phyloP scores from a whole-genome alignment of 2,888 invertebrate genomes.

The Caenorhabditis macrosperma region DNA sequence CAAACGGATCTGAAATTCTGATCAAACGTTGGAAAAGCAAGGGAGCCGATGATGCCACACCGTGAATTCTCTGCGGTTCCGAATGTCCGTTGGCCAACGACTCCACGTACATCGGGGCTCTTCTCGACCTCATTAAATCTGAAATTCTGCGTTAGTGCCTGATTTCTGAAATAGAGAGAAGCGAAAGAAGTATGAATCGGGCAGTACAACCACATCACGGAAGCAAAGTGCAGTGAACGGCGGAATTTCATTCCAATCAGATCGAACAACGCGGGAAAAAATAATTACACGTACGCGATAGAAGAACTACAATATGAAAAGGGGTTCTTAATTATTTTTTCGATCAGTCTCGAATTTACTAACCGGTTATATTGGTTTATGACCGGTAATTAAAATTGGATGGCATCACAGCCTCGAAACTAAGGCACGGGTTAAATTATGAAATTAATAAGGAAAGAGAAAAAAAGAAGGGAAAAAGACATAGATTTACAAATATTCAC shows the following conservation, averaged over 20 bases:
- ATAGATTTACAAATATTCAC: slow-evolving; percentile 29
- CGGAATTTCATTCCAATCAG: slow-evolving; percentile 36
- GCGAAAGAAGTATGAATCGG: neutral
- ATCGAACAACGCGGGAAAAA: neutral
- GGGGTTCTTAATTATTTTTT: neutral
- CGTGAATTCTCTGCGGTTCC: neutral
- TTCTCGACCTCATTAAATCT: slow-evolving; percentile 20
- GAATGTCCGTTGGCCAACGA: slow-evolving; percentile 22
- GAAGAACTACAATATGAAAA: neutral
- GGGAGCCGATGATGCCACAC: no score
- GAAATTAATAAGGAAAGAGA: neutral
- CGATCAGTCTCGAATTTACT: neutral
- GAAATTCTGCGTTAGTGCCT: neutral
- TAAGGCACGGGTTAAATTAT: slow-evolving; percentile 11
- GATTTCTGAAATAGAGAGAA: neutral
- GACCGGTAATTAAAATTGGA: slow-evolving; percentile 14
- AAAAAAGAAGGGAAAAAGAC: slow-evolving; percentile 1
- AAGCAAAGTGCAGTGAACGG: neutral
- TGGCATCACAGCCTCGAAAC: neutral
- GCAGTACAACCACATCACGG: slow-evolving; percentile 9
- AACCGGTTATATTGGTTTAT: neutral
- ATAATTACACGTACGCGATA: neutral
- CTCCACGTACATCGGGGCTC: slow-evolving; percentile 23
- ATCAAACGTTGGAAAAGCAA: neutral
- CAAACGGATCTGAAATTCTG: slow-evolving; percentile 38